A percentile compares a stretch with the other conserved stretches of the same genome.
Evolutionary conservation across 2,797 vertebrate genomes (phyloP).

Genomic region (Characodon lateralis): DNA sequence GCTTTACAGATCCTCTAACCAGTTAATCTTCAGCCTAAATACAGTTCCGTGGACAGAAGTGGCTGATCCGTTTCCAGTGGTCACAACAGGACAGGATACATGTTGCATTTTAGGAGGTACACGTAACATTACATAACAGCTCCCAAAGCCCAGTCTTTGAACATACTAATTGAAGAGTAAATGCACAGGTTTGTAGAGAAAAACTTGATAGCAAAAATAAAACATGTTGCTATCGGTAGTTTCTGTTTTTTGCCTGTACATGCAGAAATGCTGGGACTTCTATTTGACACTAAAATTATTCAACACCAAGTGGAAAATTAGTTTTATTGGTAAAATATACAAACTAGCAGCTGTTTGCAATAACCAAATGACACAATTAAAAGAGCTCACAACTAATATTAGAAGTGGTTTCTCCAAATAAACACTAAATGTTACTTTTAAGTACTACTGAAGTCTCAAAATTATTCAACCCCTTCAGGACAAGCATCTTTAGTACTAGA

Average conservation of each 20-base stretch:
- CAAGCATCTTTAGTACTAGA: neutral
- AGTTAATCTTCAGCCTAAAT: slow-evolving; percentile 59
- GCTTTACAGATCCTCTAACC: slow-evolving; percentile 65
- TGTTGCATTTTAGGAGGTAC: slow-evolving; percentile 19
- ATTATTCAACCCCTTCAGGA: neutral
- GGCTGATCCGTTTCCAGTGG: slow-evolving; percentile 49
- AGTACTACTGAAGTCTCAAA: neutral
- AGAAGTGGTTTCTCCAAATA: neutral
- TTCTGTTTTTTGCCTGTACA: slow-evolving; percentile 51
- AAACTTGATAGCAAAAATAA: slow-evolving; percentile 50
- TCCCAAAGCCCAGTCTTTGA: slow-evolving; percentile 4
- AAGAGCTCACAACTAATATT: neutral
- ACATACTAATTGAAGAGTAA: slow-evolving; percentile 23
- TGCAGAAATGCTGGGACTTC: slow-evolving; percentile 42
- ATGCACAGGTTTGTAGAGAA: slow-evolving; percentile 37
- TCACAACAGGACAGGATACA: neutral
- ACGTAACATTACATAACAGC: slow-evolving; percentile 20
- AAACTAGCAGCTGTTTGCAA: neutral
- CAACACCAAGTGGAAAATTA: neutral
- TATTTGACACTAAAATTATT: neutral
- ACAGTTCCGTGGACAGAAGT: slow-evolving; percentile 49
- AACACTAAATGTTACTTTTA: neutral
- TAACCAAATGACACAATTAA: neutral
- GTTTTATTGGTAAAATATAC: neutral
- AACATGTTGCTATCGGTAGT: slow-evolving; percentile 58